Evolutionary conservation across 2,797 vertebrate species (phyloP).

Genomic region (Paedocypris micromegethes): DNA sequence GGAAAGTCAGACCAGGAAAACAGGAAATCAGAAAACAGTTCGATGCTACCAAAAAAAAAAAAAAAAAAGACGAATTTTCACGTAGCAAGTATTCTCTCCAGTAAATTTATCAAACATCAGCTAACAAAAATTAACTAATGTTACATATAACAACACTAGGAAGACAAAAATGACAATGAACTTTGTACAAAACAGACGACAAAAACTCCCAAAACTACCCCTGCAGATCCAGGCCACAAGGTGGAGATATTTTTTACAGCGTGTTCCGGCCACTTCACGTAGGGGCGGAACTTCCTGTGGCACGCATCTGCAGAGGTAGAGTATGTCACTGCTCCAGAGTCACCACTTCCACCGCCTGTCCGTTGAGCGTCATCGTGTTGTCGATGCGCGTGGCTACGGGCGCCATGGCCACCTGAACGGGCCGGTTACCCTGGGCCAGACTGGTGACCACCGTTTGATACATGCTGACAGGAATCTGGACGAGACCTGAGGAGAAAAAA

Average conservation of each 20-base stretch:
- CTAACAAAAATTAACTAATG: conserved; percentile 45
- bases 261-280: conserved; percentile 53
- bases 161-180: conserved; percentile 48
- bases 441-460: conserved; percentile 98
- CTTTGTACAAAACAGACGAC: conserved; percentile 64
- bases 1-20: not conserved
- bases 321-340: conserved; percentile 87
- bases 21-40: too few relatives aligned
- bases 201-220: conserved; percentile 46
- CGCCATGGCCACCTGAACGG: conserved; percentile 96
- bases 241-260: conserved; percentile 62
- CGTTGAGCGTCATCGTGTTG: conserved; percentile 90
- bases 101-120: conserved; percentile 51
- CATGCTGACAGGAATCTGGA: conserved; percentile 98
- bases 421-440: conserved; percentile 91
- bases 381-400: conserved; percentile 90
- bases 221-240: conserved; percentile 56
- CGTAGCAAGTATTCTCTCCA: conserved; percentile 37
- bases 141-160: conserved; percentile 43
- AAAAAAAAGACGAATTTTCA: too few relatives aligned
- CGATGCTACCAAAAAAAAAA: too few relatives aligned
- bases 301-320: conserved; percentile 48
- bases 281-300: conserved; percentile 44
- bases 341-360: conserved; percentile 95
- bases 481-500: conserved; percentile 71